Conservation (phyloP, 2,113 vertebrate genomes). For the Pachycephala philippinensis region DNA sequence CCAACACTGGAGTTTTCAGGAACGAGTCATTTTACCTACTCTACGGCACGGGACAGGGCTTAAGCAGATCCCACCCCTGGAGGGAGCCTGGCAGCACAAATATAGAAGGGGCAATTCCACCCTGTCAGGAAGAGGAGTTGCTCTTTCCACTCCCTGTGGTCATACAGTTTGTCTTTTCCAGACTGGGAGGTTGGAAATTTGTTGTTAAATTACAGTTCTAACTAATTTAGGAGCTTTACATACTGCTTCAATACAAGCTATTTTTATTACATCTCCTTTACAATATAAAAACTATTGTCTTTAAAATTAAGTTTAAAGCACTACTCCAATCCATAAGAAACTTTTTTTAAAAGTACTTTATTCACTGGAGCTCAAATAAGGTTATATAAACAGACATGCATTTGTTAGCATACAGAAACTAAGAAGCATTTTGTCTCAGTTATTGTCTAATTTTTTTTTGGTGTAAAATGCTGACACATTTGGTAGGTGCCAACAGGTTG, state of each 20-base stretch:
- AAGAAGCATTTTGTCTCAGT: background rate
- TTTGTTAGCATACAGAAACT: background rate
- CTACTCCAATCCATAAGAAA: background rate
- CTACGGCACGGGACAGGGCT: rapidly evolving
- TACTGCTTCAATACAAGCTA: background rate
- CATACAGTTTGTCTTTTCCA: background rate
- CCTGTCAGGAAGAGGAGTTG: background rate
- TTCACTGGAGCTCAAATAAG: background rate
- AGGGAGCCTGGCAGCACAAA: background rate
- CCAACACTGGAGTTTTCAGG: background rate
- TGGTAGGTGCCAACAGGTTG: background rate
- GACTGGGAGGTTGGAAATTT: background rate
- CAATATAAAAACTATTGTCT: background rate
- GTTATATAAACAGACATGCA: background rate
- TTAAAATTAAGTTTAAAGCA: background rate
- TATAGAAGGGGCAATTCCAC: background rate
- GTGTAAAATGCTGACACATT: background rate
- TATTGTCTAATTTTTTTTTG: background rate
- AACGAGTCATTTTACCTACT: background rate
- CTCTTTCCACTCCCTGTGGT: background rate
- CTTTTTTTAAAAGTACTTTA: background rate
- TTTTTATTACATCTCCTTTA: background rate
- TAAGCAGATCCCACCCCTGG: background rate
- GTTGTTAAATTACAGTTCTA: background rate
- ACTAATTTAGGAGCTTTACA: background rate